These are phyloP conservation scores for Platycheirus albimanus DNA, from an alignment of 2,888 invertebrate species.

Conservation along the genomic window DNA sequence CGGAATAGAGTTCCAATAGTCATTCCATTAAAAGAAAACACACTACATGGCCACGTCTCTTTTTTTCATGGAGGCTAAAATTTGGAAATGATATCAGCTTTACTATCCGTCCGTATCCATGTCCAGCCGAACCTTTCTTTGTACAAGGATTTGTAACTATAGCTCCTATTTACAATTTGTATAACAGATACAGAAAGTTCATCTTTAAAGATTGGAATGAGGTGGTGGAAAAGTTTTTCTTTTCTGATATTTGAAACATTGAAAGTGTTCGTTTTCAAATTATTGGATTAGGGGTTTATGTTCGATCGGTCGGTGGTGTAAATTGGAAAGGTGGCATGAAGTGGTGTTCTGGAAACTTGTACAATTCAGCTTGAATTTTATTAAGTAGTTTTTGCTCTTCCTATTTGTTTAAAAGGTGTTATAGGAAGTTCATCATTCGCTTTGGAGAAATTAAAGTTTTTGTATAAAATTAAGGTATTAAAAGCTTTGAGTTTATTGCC, in stretches of 20 bases:
- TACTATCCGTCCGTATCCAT: background rate
- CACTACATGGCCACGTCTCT: conserved; percentile 42
- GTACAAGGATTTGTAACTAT: background rate
- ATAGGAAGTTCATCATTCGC: background rate
- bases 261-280: conserved; percentile 68
- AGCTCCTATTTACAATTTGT: background rate
- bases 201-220: too few relatives aligned
- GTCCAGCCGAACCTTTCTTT: background rate
- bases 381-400: background rate
- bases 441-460: background rate
- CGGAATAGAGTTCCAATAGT: conserved; percentile 59
- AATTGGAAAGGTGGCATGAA: conserved; percentile 33
- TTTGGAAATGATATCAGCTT: conserved; percentile 45
- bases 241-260: too few relatives aligned
- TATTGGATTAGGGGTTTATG: conserved; percentile 65
- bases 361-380: conserved; percentile 5
- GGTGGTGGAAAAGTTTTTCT: conserved; percentile 47
- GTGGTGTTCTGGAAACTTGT: conserved; percentile 13
- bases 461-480: background rate
- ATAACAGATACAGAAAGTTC: too few relatives aligned
- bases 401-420: background rate
- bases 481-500: background rate
- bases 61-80: too few relatives aligned
- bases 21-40: conserved; percentile 69
- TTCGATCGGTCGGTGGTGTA: conserved; percentile 52